Percentiles rank a stretch among this genome's conserved stretches.
Conservation (phyloP, 2,888 invertebrate species). For the Lumbricus terrestris region DNA sequence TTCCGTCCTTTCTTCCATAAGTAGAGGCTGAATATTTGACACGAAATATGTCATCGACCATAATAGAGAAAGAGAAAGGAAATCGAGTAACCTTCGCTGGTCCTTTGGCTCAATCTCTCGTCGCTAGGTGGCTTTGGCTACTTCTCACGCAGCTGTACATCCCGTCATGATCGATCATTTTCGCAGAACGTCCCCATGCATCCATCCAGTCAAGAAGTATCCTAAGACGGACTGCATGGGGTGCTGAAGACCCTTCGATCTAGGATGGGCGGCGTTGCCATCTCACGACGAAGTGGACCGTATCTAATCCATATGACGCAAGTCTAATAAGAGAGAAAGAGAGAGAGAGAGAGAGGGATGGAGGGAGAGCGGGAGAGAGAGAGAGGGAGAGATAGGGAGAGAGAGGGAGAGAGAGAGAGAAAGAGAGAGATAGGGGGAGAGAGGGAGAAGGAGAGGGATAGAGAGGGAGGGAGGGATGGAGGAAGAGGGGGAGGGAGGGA, state of each 20-base stretch:
- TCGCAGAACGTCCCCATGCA: neutral
- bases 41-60: neutral
- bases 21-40: neutral
- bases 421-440: too few relatives aligned
- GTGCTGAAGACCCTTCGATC: neutral
- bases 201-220: too few relatives aligned
- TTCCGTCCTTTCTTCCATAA: neutral
- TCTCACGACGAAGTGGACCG: neutral
- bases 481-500: too few relatives aligned
- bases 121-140: neutral
- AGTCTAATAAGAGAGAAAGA: too few relatives aligned
- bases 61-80: neutral
- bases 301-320: neutral
- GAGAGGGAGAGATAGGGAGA: too few relatives aligned
- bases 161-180: neutral
- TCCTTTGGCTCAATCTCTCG: neutral
- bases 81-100: neutral
- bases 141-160: neutral
- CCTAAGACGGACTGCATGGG: neutral
- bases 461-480: too few relatives aligned
- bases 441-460: too few relatives aligned
- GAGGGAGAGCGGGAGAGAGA: too few relatives aligned
- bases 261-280: neutral
- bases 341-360: too few relatives aligned
- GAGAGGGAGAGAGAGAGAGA: too few relatives aligned